Evolutionary conservation across 1,140 invertebrate genomes (phyloP), one percentile per base, ranked within the genome.

Genomic region (Steinernema khuongi): DNA sequence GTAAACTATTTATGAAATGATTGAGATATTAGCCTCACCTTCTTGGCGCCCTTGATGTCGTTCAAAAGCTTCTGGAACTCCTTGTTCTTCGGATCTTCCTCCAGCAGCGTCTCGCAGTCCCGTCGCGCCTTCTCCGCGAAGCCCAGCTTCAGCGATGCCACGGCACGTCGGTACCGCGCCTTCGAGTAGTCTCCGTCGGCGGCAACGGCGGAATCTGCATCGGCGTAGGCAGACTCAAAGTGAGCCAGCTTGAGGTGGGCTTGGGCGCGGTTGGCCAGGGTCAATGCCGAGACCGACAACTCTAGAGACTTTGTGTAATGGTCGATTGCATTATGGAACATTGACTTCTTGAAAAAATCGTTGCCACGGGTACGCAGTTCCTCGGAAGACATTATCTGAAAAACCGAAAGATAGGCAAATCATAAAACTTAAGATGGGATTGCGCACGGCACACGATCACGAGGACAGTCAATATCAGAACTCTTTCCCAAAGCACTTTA

Each of bases 231-330:
- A 22, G 50, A 60, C 26, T 60, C 50, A 26, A 17, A 17, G 50
- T 60, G 50, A 7, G 11, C 7, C 4, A 60, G 50, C 4, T 60
- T 60, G 11, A 60, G 50, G 19, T 60, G 50, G 26, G 50, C 50
- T 60, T 60, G 50, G 26, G 50, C 50, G 50, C 50, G 50, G 50
- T 60, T 60, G 11, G 50, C 50, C 7, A 60, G 50, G 7, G 50
- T 60, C 50, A 60, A 26, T 4, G 50, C 22, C 14, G 50, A 14
- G 11, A 60, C 50, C 14, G 50, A 14, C 14, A 60, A 7, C 26
- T 60, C 50, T 22, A 60, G 22, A 11, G 50, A 60, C 50, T 60
- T 26, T 26, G 50, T 60, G 50, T 60, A 60, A 22, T 14, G 4
- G 11, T 60, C 22, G 50, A 60, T 60, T 4, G 50, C 50, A 22